These are phyloP conservation scores for Vollenhovia emeryi DNA, from an alignment of 1,140 invertebrate species.

Conservation along the genomic window DNA sequence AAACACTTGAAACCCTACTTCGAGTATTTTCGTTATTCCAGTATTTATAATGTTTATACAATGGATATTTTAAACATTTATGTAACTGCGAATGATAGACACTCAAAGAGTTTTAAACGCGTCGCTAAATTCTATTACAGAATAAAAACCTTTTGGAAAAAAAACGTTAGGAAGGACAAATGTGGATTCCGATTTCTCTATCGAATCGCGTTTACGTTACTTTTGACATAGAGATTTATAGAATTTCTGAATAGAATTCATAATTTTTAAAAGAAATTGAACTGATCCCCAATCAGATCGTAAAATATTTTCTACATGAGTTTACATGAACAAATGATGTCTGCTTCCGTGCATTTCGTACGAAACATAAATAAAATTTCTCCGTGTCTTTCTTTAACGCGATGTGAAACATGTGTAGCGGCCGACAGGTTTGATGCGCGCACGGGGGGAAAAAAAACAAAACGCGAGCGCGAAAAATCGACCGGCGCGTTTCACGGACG, in stretches of 20 bases:
- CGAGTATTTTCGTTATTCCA: neutral
- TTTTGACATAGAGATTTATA: neutral
- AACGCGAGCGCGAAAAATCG: constrained; percentile 53
- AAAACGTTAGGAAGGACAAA: neutral
- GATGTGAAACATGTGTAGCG: neutral
- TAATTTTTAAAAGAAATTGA: neutral
- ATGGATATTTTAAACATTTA: neutral
- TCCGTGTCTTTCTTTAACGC: neutral
- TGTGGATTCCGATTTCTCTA: no score
- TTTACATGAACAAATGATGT: neutral
- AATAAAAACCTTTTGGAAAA: neutral
- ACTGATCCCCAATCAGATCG: neutral
- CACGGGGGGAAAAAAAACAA: neutral
- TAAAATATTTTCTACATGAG: neutral
- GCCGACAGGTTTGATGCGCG: neutral
- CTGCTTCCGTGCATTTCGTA: neutral
- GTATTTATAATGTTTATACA: neutral
- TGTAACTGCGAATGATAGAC: neutral
- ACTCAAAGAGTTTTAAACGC: neutral
- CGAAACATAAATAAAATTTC: neutral
- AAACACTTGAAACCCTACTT: neutral
- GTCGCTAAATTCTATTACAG: neutral
- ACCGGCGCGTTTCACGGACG: constrained; percentile 35
- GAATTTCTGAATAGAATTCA: neutral
- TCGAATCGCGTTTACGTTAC: neutral